Conservation (phyloP, 2,113 vertebrate species). For the Speoplatyrhinus poulsoni region DNA sequence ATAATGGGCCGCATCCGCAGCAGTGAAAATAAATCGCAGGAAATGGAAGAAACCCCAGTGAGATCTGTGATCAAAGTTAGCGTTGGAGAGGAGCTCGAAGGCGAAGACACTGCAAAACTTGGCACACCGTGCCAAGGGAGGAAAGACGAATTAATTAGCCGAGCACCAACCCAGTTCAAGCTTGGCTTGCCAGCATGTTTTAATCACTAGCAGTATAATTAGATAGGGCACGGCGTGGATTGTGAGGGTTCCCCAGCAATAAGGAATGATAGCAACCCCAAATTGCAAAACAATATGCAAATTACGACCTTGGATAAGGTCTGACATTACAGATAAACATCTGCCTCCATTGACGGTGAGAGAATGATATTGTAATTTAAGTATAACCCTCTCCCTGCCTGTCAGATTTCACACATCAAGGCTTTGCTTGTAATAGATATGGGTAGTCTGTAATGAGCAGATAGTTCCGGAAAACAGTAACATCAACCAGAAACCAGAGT, state of each 20-base stretch:
- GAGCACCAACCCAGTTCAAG: slow-evolving; percentile 33
- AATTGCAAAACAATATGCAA: slow-evolving; percentile 23
- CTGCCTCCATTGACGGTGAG: slow-evolving; percentile 3
- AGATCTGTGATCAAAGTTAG: not conserved
- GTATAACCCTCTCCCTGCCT: not conserved
- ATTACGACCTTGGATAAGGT: slow-evolving; percentile 17
- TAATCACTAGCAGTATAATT: slow-evolving; percentile 47
- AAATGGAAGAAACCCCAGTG: slow-evolving; percentile 5
- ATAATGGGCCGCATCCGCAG: not conserved
- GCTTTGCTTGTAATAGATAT: not conserved
- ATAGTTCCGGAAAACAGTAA: not conserved
- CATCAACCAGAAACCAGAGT: slow-evolving; percentile 1
- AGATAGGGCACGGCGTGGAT: slow-evolving; percentile 26
- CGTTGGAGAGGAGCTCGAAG: not conserved
- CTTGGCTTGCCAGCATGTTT: slow-evolving; percentile 43
- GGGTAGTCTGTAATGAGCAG: not conserved
- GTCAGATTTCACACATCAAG: not conserved
- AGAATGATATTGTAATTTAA: not conserved
- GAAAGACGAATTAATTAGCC: slow-evolving; percentile 51
- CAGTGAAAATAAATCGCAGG: slow-evolving; percentile 7
- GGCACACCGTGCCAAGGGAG: slow-evolving; percentile 29
- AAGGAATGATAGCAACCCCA: slow-evolving; percentile 20
- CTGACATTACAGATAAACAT: not conserved
- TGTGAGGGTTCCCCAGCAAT: slow-evolving; percentile 21
- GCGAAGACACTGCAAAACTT: slow-evolving; percentile 7